These are phyloP conservation scores for Sminthurides aquaticus DNA, from an alignment of 2,888 invertebrate genomes.

Conservation along the genomic window DNA sequence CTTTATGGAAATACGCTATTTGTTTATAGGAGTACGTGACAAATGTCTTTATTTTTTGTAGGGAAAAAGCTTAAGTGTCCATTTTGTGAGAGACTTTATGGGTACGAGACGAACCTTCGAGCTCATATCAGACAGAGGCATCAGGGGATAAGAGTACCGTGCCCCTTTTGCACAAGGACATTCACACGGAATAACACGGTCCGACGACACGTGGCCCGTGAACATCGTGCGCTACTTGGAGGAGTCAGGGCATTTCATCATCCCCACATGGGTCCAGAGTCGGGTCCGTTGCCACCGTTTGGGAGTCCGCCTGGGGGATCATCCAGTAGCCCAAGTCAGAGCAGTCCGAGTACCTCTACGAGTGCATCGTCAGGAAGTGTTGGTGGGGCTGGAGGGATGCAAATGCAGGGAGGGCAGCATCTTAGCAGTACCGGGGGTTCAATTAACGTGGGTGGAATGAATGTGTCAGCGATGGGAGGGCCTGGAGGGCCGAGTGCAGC, in stretches of 20 bases:
- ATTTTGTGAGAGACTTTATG: constrained; percentile 84
- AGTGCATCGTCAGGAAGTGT: constrained; percentile 34
- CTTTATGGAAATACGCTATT: too few species aligned
- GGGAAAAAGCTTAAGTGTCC: constrained; percentile 88
- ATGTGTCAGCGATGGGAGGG: constrained; percentile 20
- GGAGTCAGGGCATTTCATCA: constrained; percentile 42
- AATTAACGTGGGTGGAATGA: constrained; percentile 35
- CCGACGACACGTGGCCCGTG: constrained; percentile 79
- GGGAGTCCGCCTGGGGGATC: constrained; percentile 38
- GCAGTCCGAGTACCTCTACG: constrained; percentile 40
- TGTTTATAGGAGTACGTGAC: too few species aligned
- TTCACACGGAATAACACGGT: constrained; percentile 90
- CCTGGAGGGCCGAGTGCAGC: constrained; percentile 34
- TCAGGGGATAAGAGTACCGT: constrained; percentile 84
- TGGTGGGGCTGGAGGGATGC: constrained; percentile 31
- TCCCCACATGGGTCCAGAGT: constrained; percentile 38
- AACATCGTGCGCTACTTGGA: constrained; percentile 50
- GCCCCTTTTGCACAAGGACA: constrained; percentile 81
- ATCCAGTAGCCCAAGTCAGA: constrained; percentile 42
- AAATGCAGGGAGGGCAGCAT: constrained; percentile 31
- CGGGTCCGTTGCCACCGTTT: constrained; percentile 38
- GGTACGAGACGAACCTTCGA: constrained; percentile 84
- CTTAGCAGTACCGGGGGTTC: constrained; percentile 30
- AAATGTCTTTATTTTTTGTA: constrained; percentile 49
- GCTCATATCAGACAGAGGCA: constrained; percentile 86